These are phyloP conservation scores for Motacilla alba DNA, from an alignment of 2,113 vertebrate species.

Conservation along the genomic window DNA sequence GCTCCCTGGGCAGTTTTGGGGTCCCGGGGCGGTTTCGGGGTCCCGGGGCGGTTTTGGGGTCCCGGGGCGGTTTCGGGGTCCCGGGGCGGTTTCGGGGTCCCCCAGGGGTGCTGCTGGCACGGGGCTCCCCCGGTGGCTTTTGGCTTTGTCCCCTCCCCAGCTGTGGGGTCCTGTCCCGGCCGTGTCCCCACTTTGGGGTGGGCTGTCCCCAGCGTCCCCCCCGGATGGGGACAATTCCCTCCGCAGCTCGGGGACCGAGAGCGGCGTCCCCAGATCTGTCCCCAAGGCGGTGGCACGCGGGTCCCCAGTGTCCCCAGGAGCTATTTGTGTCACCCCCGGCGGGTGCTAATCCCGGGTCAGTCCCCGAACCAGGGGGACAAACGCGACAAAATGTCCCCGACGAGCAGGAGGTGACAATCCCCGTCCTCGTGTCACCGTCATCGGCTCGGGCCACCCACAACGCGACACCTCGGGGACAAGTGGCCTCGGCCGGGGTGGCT, in stretches of 20 bases:
- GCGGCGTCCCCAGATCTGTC: background rate
- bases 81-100: too few relatives aligned
- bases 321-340: background rate
- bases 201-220: background rate
- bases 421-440: fast-evolving
- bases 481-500: background rate
- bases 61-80: background rate
- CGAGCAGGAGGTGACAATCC: background rate
- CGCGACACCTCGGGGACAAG: background rate
- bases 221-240: background rate
- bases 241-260: background rate
- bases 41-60: too few relatives aligned
- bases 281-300: background rate
- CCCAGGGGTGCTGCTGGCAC: too few relatives aligned
- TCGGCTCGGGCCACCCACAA: background rate
- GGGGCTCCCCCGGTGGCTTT: too few relatives aligned
- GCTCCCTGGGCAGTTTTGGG: too few relatives aligned
- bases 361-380: background rate
- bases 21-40: too few relatives aligned
- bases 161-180: background rate
- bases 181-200: background rate
- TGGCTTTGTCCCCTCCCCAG: background rate
- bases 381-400: background rate
- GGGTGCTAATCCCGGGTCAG: background rate
- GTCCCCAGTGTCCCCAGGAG: background rate